These are phyloP conservation scores for Odobenus rosmarus DNA, from an alignment of 2,113 vertebrate genomes.

Conservation along the genomic window DNA sequence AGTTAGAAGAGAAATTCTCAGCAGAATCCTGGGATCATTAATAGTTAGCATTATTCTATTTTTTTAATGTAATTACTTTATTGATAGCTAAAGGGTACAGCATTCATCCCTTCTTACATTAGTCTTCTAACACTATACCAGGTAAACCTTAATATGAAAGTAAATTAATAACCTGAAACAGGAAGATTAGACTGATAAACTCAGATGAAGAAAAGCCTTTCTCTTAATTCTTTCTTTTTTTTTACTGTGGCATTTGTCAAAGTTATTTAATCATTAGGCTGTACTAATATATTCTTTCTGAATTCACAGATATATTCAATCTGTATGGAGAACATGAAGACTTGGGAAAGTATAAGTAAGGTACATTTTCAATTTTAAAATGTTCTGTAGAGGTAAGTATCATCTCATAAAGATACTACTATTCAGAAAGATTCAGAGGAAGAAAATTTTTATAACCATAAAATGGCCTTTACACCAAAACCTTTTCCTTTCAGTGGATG, in stretches of 20 bases:
- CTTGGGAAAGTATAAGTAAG: background rate
- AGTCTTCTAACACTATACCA: background rate
- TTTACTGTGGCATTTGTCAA: background rate
- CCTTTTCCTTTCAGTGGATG: background rate
- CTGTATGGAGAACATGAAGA: background rate
- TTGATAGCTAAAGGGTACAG: background rate
- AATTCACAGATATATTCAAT: constrained; percentile 7
- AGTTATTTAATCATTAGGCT: background rate
- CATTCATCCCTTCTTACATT: background rate
- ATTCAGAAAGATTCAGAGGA: constrained; percentile 29
- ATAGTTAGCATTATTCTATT: background rate
- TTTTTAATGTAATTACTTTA: constrained; percentile 14
- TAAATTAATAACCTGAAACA: background rate
- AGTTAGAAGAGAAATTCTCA: background rate
- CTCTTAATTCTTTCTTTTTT: background rate
- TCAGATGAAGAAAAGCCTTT: background rate
- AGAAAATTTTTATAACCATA: background rate
- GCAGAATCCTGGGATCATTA: background rate
- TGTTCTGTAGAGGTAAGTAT: background rate
- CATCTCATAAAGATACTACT: background rate
- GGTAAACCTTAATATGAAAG: background rate
- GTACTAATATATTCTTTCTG: background rate
- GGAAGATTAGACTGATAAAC: background rate
- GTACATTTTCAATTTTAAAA: constrained; percentile 18
- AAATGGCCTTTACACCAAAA: background rate